Conservation (phyloP, 2,113 vertebrate genomes). For the Sapayoa aenigma region DNA sequence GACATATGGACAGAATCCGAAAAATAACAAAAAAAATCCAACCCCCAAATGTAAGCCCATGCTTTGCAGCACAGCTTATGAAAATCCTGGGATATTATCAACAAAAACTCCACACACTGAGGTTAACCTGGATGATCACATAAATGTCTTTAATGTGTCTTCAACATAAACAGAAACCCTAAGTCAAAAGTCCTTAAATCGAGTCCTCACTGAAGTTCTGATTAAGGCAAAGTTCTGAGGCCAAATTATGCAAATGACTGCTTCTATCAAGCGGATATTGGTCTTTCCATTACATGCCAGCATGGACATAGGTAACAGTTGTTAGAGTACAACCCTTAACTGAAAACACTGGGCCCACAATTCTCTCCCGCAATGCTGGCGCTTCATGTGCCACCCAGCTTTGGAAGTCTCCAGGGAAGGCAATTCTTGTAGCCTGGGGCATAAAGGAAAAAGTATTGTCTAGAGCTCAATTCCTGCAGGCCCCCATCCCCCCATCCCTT, state of each 20-base stretch:
- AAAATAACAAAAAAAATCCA: not conserved
- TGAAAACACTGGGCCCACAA: not conserved
- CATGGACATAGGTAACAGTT: rapidly evolving
- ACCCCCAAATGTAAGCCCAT: not conserved
- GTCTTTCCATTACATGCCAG: not conserved
- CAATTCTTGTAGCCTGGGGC: not conserved
- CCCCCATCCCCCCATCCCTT: not conserved
- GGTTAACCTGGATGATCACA: not conserved
- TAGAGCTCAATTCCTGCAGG: not conserved
- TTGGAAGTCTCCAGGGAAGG: not conserved
- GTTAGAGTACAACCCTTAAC: not conserved
- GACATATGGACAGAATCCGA: not conserved
- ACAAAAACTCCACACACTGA: not conserved
- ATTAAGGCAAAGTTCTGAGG: not conserved
- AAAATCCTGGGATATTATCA: not conserved
- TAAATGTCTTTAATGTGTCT: not conserved
- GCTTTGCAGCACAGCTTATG: not conserved
- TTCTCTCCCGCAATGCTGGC: not conserved
- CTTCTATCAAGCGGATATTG: not conserved
- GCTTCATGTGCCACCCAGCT: not conserved
- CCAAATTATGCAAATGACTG: not conserved
- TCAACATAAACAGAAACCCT: not conserved
- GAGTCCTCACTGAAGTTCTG: not conserved
- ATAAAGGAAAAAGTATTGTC: slow-evolving; percentile 6
- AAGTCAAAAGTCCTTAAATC: not conserved